These are phyloP conservation scores for Eonycteris spelaea DNA, from an alignment of 2,113 vertebrate genomes.

Conservation along the genomic window DNA sequence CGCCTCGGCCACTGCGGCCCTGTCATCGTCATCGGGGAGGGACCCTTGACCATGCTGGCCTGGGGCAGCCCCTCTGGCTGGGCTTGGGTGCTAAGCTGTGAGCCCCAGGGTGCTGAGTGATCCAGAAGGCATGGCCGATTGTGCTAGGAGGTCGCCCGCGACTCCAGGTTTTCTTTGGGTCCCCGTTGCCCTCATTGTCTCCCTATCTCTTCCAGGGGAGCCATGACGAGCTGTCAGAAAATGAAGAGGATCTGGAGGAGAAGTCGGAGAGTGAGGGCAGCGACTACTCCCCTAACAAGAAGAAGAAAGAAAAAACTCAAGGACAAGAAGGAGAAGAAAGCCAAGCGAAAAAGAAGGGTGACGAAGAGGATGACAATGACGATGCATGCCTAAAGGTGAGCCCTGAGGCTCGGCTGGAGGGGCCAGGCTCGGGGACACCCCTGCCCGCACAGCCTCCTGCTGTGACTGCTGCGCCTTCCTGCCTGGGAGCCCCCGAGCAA, in stretches of 20 bases:
- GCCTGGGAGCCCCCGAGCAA: fast-evolving
- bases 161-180: background rate
- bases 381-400: constrained; percentile 90
- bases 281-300: constrained; percentile 92
- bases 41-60: background rate
- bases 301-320: constrained; percentile 97
- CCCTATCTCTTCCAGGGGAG: constrained; percentile 77
- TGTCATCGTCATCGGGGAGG: fast-evolving
- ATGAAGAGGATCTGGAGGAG: constrained; percentile 87
- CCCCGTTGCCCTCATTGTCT: background rate
- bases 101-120: fast-evolving
- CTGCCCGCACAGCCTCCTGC: background rate
- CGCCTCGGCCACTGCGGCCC: background rate
- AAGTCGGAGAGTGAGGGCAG: constrained; percentile 95
- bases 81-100: background rate
- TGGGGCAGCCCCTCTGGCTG: background rate
- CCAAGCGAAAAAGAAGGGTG: constrained; percentile 92
- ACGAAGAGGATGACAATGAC: constrained; percentile 91
- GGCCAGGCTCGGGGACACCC: fast-evolving
- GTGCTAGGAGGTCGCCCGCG: background rate
- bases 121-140: fast-evolving
- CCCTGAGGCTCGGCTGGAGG: fast-evolving
- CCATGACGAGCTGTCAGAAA: constrained; percentile 90
- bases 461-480: background rate
- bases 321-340: constrained; percentile 96